phyloP scores from a whole-genome alignment of 2,888 invertebrate species.

The Cylloceria caligata region DNA sequence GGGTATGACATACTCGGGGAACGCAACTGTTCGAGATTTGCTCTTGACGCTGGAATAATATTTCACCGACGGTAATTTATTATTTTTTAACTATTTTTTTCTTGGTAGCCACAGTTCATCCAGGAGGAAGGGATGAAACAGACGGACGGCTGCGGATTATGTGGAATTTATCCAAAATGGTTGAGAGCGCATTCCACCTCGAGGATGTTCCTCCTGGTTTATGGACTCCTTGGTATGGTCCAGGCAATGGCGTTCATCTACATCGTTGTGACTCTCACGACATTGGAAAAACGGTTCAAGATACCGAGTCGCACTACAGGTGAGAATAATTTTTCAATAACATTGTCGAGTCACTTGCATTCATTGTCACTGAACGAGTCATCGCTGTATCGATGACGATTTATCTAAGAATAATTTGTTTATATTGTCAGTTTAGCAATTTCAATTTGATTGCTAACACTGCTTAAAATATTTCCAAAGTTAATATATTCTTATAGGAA shows the following conservation, averaged over 20 bases:
- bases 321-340: constrained; percentile 76
- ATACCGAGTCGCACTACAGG: constrained; percentile 89
- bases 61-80: too few relatives aligned
- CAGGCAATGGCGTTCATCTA: constrained; percentile 89
- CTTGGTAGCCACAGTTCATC: constrained; percentile 48
- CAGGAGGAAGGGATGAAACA: constrained; percentile 64
- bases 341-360: neutral
- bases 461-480: too few relatives aligned
- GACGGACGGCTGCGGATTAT: constrained; percentile 85
- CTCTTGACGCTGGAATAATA: neutral
- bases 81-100: neutral
- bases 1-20: constrained; percentile 9
- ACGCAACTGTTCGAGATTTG: neutral
- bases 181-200: constrained; percentile 87
- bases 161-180: constrained; percentile 87
- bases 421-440: too few relatives aligned
- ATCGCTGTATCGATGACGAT: neutral
- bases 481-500: too few relatives aligned
- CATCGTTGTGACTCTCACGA: constrained; percentile 88
- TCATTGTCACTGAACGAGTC: neutral
- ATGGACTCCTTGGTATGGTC: constrained; percentile 88
- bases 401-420: neutral
- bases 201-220: constrained; percentile 87
- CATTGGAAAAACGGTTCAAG: constrained; percentile 89
- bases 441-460: too few relatives aligned